Percentiles rank a stretch among this genome's conserved stretches.
phyloP scores from a whole-genome alignment of 35 echinoderm and acorn worm genomes.

The Patiria miniata region DNA sequence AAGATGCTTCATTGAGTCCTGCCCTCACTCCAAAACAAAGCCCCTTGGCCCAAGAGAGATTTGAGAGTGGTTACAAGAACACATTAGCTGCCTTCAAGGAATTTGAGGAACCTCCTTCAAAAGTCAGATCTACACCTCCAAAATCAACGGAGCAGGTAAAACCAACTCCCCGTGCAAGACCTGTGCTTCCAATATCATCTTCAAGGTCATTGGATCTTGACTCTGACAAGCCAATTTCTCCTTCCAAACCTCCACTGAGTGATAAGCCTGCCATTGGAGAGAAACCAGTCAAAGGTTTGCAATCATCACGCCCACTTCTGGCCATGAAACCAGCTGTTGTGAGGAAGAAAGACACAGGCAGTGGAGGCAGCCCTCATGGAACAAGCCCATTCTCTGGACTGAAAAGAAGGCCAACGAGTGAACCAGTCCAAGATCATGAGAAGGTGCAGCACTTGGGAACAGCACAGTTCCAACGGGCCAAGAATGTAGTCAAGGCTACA shows the following conservation, averaged over 20 bases:
- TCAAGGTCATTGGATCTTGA: neutral
- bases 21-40: neutral
- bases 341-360: neutral
- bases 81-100: constrained; percentile 8
- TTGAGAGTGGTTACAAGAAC: constrained; percentile 11
- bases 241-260: neutral
- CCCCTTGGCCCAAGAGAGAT: constrained; percentile 16
- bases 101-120: neutral
- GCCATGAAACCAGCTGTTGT: neutral
- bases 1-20: neutral
- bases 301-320: neutral
- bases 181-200: neutral
- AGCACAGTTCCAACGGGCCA: neutral
- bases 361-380: neutral
- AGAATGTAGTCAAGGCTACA: constrained; percentile 5
- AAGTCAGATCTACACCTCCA: neutral
- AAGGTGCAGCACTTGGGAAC: neutral
- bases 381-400: neutral
- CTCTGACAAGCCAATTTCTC: neutral
- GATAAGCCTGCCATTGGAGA: neutral
- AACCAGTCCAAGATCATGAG: neutral
- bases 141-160: neutral
- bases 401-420: neutral
- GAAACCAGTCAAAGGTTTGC: constrained; percentile 7
- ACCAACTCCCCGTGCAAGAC: neutral